Base-by-base conservation (phyloP, 1,140 invertebrate species). In the Temnothorax curvispinosus region DNA sequence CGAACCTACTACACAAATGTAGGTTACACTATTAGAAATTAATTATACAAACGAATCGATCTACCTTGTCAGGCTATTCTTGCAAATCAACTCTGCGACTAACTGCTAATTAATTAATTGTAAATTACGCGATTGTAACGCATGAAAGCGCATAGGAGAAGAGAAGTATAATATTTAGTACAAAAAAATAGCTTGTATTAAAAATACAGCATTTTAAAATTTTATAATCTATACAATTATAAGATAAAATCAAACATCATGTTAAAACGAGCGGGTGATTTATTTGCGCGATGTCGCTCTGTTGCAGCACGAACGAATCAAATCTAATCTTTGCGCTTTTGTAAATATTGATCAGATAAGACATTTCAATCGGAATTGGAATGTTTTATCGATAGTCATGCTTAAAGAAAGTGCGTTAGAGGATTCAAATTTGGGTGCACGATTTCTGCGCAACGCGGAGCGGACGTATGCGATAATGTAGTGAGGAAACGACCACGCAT, bases 401-500 rank as follows among this genome's bases (percentile, higher is more conserved):
- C 9, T 81, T 32, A 67, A 69, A 41, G 2, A 56, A 81, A 15
- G 9, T 41, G 15, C 64, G 21, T 81, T 56, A 27, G 18, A 71
- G 38, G 6, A 82, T 84, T 74, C 8, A 38, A 75, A 62, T 60
- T 84, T 47, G 41, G 3, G n/a, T 60, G 18, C 41, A 65, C 41
- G 27, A 54, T 15, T 81, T 74, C 52, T 15, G 35, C 41, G 38
- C 15, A 15, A 52, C 13, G n/a, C 38, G 32, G 5, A 69, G 13
- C 72, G 50, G 87, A 85, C 62, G 44, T 38, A 54, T 18, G 58
- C 41, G 65, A 86, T 67, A 18, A 58, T 13, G 8, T 27, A 27
- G 27, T 13, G 44, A 89, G 74, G 87, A 89, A 89, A 89, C 87
- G 88, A 86, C 81, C 75, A 89, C 87, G 81, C 87, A 62, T 13